A percentile compares a stretch with the other conserved stretches of the same genome.
Evolutionary conservation across 2,797 vertebrate genomes (phyloP).

Genomic region (Chiroxiphia lanceolata): DNA sequence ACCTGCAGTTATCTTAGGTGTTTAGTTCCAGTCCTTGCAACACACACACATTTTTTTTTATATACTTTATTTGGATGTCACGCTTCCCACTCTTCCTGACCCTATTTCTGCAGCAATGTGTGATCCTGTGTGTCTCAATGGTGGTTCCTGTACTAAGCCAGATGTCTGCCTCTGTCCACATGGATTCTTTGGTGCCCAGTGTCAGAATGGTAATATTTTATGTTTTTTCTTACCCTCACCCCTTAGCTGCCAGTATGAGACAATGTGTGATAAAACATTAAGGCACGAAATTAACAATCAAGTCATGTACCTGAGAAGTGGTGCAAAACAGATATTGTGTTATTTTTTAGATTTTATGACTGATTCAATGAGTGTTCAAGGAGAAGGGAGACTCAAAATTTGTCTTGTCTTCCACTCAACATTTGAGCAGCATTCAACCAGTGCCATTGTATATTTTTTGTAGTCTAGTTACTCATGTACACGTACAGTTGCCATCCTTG

Average conservation of each 20-base stretch:
- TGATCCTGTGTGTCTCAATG: constrained; percentile 88
- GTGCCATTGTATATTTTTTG: background rate
- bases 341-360: background rate
- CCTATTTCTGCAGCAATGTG: constrained; percentile 80
- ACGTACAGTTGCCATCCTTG: background rate
- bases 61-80: background rate
- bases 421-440: background rate
- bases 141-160: constrained; percentile 87
- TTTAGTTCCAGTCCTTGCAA: background rate
- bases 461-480: background rate
- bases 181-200: constrained; percentile 90
- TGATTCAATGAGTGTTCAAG: background rate
- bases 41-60: background rate
- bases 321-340: background rate
- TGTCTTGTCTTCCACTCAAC: background rate
- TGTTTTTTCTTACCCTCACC: background rate
- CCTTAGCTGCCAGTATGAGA: background rate
- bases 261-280: background rate
- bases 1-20: background rate
- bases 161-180: constrained; percentile 84
- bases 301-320: background rate
- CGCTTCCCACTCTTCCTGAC: background rate
- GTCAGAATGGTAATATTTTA: constrained; percentile 85
- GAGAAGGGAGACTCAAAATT: background rate
- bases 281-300: background rate